phyloP scores from a whole-genome alignment of 2,888 invertebrate species.

The Hyposoter dolosus region DNA sequence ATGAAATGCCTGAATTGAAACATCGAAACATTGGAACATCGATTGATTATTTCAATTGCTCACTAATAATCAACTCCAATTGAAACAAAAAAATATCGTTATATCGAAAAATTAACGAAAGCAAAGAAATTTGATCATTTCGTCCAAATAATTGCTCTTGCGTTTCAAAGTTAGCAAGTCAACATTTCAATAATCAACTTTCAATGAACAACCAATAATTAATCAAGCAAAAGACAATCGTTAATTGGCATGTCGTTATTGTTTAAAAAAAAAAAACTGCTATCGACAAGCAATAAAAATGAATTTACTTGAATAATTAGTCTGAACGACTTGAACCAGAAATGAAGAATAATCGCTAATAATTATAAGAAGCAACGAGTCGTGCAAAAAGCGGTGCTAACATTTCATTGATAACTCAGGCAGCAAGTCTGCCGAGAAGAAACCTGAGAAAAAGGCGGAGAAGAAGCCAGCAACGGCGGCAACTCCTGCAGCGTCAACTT shows the following conservation, averaged over 20 bases:
- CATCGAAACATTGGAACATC: neutral
- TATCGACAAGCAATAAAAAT: neutral
- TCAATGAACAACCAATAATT: neutral
- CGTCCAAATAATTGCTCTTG: neutral
- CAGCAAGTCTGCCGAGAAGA: conserved; percentile 84
- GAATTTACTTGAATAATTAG: neutral
- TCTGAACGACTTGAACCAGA: too few relatives aligned
- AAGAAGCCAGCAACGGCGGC: conserved; percentile 84
- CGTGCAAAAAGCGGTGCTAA: neutral
- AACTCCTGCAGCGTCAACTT: conserved; percentile 79
- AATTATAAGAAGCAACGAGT: neutral
- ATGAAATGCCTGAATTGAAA: neutral
- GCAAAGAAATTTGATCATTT: neutral
- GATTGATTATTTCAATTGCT: neutral
- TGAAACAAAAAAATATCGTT: neutral
- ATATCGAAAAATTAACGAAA: neutral
- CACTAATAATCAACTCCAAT: neutral
- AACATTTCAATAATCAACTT: neutral
- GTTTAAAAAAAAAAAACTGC: neutral
- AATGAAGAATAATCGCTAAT: neutral
- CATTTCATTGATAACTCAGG: conserved; percentile 75
- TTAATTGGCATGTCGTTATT: neutral
- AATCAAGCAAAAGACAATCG: neutral
- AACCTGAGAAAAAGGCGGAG: conserved; percentile 87
- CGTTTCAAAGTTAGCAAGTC: neutral